phyloP scores from a whole-genome alignment of 2,797 vertebrate genomes.

The Potorous gilbertii region DNA sequence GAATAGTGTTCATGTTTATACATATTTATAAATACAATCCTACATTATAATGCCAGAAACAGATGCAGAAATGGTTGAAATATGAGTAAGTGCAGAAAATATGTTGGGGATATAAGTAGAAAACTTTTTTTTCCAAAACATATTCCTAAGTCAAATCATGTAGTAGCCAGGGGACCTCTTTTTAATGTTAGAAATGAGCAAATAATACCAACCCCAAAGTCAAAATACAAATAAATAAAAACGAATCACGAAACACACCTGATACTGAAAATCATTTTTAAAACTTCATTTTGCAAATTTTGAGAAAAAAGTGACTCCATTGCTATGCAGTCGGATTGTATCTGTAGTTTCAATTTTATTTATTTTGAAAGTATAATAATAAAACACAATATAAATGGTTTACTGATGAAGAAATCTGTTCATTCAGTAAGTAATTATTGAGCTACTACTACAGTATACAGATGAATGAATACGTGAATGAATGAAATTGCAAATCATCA shows the following conservation, averaged over 20 bases:
- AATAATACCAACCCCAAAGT: background rate
- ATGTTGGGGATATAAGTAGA: background rate
- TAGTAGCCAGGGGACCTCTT: constrained; percentile 1
- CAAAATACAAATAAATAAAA: background rate
- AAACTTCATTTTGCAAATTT: background rate
- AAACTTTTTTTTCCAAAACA: constrained; percentile 11
- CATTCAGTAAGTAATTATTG: background rate
- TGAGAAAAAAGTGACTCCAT: background rate
- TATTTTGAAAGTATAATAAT: background rate
- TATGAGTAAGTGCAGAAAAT: constrained; percentile 24
- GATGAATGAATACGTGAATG: background rate
- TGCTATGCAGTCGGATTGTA: constrained; percentile 14
- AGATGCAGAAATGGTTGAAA: constrained; percentile 34
- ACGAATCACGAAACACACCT: background rate
- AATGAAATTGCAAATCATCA: background rate
- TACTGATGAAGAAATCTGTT: background rate
- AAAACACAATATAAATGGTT: background rate
- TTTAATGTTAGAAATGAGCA: constrained; percentile 24
- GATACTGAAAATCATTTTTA: constrained; percentile 28
- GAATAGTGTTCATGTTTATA: background rate
- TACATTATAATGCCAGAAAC: constrained; percentile 41
- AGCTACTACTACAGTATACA: background rate
- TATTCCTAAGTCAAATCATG: background rate
- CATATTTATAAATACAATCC: constrained; percentile 33
- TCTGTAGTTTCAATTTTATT: constrained; percentile 23